Base-by-base conservation (phyloP, 2,888 invertebrate species). In the Eremobia ochroleuca region DNA sequence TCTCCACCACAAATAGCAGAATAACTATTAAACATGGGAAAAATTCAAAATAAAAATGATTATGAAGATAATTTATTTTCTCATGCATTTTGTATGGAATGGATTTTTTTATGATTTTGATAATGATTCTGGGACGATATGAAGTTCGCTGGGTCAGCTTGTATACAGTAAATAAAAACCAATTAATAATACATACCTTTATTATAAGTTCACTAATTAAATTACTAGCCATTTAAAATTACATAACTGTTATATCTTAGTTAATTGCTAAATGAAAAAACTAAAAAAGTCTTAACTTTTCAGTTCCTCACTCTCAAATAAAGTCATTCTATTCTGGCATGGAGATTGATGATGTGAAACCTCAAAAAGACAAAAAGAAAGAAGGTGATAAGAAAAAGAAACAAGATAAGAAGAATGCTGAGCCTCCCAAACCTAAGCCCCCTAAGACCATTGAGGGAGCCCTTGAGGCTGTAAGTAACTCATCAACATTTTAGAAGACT, bases 231-330 rank as follows among this genome's bases (percentile, higher is more conserved):
- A 34, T 49, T 78, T 34, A 28, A 21, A 37, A 55, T 28, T 2
- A 52, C 9, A 40, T 28, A 40, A 1, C 21, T 4, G 15, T 18
- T 65, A 25, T 43, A 13, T 65, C 46, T 37, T 15, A 49, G 0
- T 4, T 64, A 55, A n/a, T 34, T n/a, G 3, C 5, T 55, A 25
- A 55, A 37, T 18, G 2, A 34, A 28, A 43, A 49, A 13, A 66
- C 11, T 64, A 49, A 28, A 28, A 25, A 49, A 1, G 8, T n/a
- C 21, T 61, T 34, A 15, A 65, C 9, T 40, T 77, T 78, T 21
- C 90, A 98, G 98, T 98, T 80, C 97, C 98, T 4, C 96, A 98
- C 82, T 97, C 98, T 61, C 98, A 98, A 94, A 97, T 98, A 70
- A 98, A 98, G 87, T 97, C 97, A 0, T 96, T 98, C 81, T 98